Conservation (phyloP, 2,888 invertebrate genomes). For the Plagodis dolabraria region DNA sequence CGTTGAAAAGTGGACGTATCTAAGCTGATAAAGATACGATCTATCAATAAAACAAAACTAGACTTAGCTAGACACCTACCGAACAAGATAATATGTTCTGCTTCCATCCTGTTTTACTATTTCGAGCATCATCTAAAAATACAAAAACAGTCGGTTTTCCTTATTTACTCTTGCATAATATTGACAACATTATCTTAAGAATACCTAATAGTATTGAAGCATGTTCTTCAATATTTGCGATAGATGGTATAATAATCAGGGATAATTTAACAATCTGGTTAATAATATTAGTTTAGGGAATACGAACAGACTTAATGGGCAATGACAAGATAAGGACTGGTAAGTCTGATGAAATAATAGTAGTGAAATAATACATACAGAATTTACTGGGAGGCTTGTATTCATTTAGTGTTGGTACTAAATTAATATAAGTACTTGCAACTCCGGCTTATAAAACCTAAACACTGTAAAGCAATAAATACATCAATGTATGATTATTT, state of each 20-base stretch:
- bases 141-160: constrained; percentile 17
- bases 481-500: too few relatives aligned
- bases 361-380: too few relatives aligned
- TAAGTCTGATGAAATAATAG: too few relatives aligned
- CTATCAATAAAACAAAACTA: too few relatives aligned
- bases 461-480: too few relatives aligned
- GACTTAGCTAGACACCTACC: not conserved
- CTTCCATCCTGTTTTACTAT: not conserved
- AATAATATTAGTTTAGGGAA: constrained; percentile 5
- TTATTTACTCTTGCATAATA: constrained; percentile 29
- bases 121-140: not conserved
- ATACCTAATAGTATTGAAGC: not conserved
- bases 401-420: too few relatives aligned
- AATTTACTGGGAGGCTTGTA: too few relatives aligned
- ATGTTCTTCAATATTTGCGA: constrained; percentile 1
- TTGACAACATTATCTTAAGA: constrained; percentile 3
- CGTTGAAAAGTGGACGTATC: too few relatives aligned
- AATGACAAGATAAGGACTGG: constrained; percentile 15
- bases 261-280: constrained; percentile 6
- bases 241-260: constrained; percentile 1
- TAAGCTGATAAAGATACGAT: too few relatives aligned
- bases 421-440: too few relatives aligned
- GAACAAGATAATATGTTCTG: not conserved
- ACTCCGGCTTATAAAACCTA: too few relatives aligned
- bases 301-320: not conserved